A percentile compares a stretch with the other conserved stretches of the same genome.
These are phyloP conservation scores for Tiliqua scincoides DNA, from an alignment of 2,113 vertebrate genomes.

Conservation along the genomic window DNA sequence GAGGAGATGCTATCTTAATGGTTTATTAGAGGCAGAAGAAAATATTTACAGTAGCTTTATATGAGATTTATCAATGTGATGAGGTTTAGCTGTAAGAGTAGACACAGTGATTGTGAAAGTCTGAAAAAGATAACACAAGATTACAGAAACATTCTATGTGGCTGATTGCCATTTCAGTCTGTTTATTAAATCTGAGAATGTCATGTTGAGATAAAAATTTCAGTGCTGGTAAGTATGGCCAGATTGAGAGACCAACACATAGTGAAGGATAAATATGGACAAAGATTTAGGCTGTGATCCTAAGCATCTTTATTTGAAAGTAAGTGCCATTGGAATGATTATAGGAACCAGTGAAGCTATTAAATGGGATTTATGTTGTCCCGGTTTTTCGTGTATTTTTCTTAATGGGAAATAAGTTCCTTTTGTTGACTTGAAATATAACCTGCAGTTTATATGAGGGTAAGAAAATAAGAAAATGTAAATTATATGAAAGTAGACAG, in stretches of 20 bases:
- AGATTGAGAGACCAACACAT: background rate
- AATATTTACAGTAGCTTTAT: conserved; percentile 8
- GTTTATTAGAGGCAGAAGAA: conserved; percentile 3
- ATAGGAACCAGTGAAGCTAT: background rate
- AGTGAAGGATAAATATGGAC: background rate
- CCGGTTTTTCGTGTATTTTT: background rate
- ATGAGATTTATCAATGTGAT: conserved; percentile 9
- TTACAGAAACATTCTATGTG: background rate
- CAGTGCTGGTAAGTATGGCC: background rate
- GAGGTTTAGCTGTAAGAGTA: background rate
- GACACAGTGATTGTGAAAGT: background rate
- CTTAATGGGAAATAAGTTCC: background rate
- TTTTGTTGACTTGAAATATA: background rate
- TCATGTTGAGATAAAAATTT: background rate
- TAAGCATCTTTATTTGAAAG: background rate
- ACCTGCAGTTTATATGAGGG: background rate
- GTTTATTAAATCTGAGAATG: background rate
- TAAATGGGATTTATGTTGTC: background rate
- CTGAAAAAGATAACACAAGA: conserved; percentile 2
- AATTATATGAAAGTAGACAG: background rate
- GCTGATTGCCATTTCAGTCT: background rate
- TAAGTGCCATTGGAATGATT: background rate
- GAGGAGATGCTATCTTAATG: conserved; percentile 7
- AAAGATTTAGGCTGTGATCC: background rate
- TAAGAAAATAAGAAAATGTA: background rate